phyloP scores from a whole-genome alignment of 2,888 invertebrate genomes.

The Cryptus viduatorius region DNA sequence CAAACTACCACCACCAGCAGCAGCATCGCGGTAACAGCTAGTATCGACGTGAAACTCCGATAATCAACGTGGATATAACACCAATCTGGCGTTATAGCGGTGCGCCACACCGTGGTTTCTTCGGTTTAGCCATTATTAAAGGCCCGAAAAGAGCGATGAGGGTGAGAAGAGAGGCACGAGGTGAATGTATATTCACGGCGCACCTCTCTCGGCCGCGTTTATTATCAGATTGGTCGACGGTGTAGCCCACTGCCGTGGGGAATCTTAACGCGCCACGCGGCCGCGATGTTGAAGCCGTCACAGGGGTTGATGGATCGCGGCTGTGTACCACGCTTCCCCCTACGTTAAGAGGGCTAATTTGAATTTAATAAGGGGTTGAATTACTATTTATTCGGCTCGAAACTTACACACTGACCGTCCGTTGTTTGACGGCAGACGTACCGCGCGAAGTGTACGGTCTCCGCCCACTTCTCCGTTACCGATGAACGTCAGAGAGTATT shows the following conservation, averaged over 20 bases:
- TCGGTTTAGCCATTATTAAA: conserved; percentile 55
- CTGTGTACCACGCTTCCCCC: conserved; percentile 42
- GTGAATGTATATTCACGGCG: conserved; percentile 81
- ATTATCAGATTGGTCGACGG: conserved; percentile 79
- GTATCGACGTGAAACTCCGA: conserved; percentile 64
- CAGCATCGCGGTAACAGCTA: conserved; percentile 38
- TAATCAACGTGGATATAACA: conserved; percentile 64
- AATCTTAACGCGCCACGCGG: conserved; percentile 78
- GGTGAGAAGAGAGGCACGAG: conserved; percentile 32
- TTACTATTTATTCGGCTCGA: conserved; percentile 72
- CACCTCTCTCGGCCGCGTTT: conserved; percentile 75
- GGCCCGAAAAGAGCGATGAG: conserved; percentile 42
- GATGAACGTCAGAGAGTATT: conserved; percentile 6
- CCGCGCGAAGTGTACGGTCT: conserved; percentile 9
- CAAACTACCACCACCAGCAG: conserved; percentile 41
- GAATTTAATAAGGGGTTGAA: conserved; percentile 82
- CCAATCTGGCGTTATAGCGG: conserved; percentile 56
- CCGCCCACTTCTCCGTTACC: conserved; percentile 24
- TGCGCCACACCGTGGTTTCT: conserved; percentile 44
- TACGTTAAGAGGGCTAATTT: conserved; percentile 75
- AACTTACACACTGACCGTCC: conserved; percentile 56
- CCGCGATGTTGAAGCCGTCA: conserved; percentile 81
- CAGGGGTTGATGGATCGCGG: conserved; percentile 81
- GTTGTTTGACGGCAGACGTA: conserved; percentile 46
- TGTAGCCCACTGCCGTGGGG: conserved; percentile 73